Conservation (phyloP, 2,113 vertebrate species). For the Anseranas semipalmata region DNA sequence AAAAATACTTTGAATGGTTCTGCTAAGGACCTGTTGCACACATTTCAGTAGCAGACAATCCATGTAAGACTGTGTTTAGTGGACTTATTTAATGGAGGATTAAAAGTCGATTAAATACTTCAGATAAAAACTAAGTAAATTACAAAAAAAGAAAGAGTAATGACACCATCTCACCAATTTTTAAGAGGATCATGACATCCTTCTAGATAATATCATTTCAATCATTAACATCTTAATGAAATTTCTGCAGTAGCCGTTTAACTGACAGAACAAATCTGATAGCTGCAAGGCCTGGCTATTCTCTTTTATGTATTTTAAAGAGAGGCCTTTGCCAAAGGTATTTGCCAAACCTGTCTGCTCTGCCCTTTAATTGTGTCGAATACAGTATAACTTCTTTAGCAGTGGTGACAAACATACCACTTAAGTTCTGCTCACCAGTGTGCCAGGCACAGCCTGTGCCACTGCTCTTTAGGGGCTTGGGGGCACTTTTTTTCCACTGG, state of each 20-base stretch:
- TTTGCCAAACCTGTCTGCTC: background rate
- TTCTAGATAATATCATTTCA: background rate
- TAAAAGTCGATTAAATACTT: background rate
- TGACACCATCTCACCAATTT: background rate
- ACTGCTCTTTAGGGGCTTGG: background rate
- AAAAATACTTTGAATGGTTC: background rate
- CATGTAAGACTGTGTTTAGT: background rate
- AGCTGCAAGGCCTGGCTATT: background rate
- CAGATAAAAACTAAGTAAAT: background rate
- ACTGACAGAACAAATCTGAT: background rate
- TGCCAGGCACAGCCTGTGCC: background rate
- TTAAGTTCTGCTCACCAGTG: background rate
- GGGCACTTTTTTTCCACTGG: background rate
- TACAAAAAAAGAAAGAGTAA: background rate
- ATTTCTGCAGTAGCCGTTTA: background rate
- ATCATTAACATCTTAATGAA: background rate
- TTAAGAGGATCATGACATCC: background rate
- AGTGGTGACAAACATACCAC: background rate
- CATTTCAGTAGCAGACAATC: background rate
- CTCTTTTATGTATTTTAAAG: background rate
- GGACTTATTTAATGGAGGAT: background rate
- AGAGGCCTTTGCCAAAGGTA: background rate
- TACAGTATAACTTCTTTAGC: background rate
- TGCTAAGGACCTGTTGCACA: background rate
- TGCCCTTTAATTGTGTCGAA: background rate